Conservation (phyloP, 2,888 invertebrate genomes). For the Cerastis rubricosa region DNA sequence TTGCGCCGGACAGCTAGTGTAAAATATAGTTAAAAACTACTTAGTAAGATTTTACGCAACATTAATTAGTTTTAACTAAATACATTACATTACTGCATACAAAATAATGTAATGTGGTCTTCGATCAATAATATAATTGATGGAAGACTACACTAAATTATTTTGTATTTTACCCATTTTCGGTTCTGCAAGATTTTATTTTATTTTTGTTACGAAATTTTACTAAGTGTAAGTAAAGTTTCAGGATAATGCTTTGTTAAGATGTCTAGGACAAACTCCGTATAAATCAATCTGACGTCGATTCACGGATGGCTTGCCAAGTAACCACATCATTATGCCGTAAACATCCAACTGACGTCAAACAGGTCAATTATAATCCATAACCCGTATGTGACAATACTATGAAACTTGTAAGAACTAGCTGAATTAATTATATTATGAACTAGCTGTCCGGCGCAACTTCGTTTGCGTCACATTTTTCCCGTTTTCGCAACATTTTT, state of each 20-base stretch:
- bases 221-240: neutral
- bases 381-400: conserved; percentile 2
- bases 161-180: too few relatives aligned
- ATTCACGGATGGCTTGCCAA: conserved; percentile 20
- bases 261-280: neutral
- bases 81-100: neutral
- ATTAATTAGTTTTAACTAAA: neutral
- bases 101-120: too few relatives aligned
- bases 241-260: neutral
- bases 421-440: neutral
- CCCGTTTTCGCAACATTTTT: too few relatives aligned
- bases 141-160: too few relatives aligned
- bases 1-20: too few relatives aligned
- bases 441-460: too few relatives aligned
- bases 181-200: too few relatives aligned
- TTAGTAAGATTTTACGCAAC: neutral
- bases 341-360: conserved; percentile 36
- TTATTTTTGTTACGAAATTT: neutral
- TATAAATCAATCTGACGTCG: conserved; percentile 18
- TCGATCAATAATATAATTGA: too few relatives aligned
- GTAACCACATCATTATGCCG: conserved; percentile 18
- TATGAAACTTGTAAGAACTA: neutral
- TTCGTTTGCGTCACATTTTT: too few relatives aligned
- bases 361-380: conserved; percentile 25
- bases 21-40: too few relatives aligned